Conservation (phyloP, 2,113 vertebrate species). For the Rynchops niger region DNA sequence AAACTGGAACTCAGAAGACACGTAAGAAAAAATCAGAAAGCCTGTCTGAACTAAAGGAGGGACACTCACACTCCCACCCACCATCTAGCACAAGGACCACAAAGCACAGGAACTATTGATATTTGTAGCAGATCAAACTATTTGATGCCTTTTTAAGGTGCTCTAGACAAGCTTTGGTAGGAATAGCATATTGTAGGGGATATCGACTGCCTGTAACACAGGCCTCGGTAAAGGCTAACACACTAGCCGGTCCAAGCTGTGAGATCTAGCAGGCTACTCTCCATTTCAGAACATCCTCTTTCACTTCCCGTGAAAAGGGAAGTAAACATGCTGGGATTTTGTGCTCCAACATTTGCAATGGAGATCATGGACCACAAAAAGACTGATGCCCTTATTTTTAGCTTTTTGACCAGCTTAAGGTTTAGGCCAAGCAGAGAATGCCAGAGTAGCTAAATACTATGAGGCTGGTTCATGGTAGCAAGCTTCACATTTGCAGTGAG, state of each 20-base stretch:
- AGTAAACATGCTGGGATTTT: not conserved
- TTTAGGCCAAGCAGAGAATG: not conserved
- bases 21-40: not conserved
- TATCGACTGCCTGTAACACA: not conserved
- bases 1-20: not conserved
- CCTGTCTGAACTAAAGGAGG: not conserved
- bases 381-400: not conserved
- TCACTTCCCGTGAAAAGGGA: not conserved
- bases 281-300: not conserved
- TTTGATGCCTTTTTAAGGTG: not conserved
- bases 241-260: not conserved
- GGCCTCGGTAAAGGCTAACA: not conserved
- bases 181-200: not conserved
- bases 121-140: not conserved
- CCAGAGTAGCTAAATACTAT: not conserved
- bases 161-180: not conserved
- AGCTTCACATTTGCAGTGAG: not conserved
- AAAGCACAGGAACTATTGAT: not conserved
- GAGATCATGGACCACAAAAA: not conserved
- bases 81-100: not conserved
- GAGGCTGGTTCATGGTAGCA: not conserved
- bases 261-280: not conserved
- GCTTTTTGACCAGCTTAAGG: not conserved
- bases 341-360: not conserved
- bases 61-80: not conserved